Conservation (phyloP, 1,140 invertebrate genomes). For the Coenobita brevimanus region DNA sequence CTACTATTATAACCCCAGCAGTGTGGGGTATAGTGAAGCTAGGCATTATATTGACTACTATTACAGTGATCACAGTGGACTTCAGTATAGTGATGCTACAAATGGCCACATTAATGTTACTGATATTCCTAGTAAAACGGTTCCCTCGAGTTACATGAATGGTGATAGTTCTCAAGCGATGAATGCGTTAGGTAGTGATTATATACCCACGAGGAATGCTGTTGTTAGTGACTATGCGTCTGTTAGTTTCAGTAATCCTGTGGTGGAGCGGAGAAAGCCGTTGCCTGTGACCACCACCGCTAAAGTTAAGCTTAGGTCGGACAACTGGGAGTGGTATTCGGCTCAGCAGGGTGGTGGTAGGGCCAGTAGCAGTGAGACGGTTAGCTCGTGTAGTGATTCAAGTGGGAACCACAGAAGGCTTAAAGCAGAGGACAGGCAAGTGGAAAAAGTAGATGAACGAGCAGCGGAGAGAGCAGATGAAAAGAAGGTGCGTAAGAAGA, state of each 20-base stretch:
- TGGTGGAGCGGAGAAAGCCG: constrained; percentile 16
- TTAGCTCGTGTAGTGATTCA: constrained; percentile 56
- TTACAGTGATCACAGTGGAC: constrained; percentile 38
- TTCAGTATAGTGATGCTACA: constrained; percentile 48
- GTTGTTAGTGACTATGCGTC: constrained; percentile 17
- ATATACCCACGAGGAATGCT: neutral
- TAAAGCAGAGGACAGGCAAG: constrained; percentile 6
- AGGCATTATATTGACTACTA: constrained; percentile 31
- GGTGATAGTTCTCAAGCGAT: constrained; percentile 37
- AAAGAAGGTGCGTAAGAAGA: constrained; percentile 44
- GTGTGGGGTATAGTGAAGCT: neutral
- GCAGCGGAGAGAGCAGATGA: constrained; percentile 1
- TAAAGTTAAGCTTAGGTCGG: constrained; percentile 69
- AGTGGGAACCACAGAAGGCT: constrained; percentile 23
- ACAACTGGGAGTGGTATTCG: constrained; percentile 72
- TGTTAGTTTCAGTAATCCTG: constrained; percentile 18
- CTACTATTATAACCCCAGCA: constrained; percentile 9
- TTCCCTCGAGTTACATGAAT: constrained; percentile 19
- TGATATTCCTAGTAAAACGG: neutral
- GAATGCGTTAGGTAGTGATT: constrained; percentile 12
- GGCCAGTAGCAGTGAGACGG: constrained; percentile 64
- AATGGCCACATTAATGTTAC: neutral
- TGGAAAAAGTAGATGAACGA: too few relatives aligned
- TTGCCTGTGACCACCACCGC: constrained; percentile 6
- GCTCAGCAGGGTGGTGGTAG: constrained; percentile 69